Conservation (phyloP, 1,140 invertebrate genomes). For the Potamilus streckersoni region DNA sequence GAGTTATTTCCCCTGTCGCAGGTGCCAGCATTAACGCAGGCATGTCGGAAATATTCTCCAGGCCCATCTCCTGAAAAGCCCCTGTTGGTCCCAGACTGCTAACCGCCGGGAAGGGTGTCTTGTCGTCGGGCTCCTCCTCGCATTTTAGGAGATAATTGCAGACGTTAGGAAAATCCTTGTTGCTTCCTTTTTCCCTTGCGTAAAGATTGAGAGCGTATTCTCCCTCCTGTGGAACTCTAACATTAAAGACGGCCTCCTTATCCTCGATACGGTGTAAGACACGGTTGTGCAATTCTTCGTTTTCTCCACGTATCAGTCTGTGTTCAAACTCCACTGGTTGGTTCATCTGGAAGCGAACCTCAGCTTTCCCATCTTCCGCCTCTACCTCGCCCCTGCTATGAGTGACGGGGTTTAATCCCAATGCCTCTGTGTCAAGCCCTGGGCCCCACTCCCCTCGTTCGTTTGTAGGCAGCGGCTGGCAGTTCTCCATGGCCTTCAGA, state of each 20-base stretch:
- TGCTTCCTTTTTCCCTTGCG: conserved; percentile 39
- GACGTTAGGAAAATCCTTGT: conserved; percentile 40
- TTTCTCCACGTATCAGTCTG: conserved; percentile 41
- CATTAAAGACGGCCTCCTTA: conserved; percentile 40
- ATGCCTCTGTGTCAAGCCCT: conserved; percentile 43
- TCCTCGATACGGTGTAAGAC: conserved; percentile 42
- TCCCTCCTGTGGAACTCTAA: conserved; percentile 40
- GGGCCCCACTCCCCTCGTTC: conserved; percentile 49
- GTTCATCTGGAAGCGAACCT: conserved; percentile 42
- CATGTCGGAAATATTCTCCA: conserved; percentile 36
- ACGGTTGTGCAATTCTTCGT: conserved; percentile 32
- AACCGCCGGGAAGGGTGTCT: conserved; percentile 41
- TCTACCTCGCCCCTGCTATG: conserved; percentile 45
- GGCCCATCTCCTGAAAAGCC: conserved; percentile 35
- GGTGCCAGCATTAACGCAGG: conserved; percentile 31
- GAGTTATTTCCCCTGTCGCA: conserved; percentile 39
- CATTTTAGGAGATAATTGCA: conserved; percentile 46
- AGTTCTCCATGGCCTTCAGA: conserved; percentile 31
- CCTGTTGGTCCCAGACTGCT: conserved; percentile 34
- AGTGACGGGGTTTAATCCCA: conserved; percentile 44
- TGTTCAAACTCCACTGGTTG: conserved; percentile 48
- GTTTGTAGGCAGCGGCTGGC: conserved; percentile 41
- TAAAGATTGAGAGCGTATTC: conserved; percentile 46
- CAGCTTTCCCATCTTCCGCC: conserved; percentile 45
- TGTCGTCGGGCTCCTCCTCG: conserved; percentile 45